These are phyloP conservation scores for Ochlodes sylvanus DNA, from an alignment of 2,888 invertebrate species.

Conservation along the genomic window DNA sequence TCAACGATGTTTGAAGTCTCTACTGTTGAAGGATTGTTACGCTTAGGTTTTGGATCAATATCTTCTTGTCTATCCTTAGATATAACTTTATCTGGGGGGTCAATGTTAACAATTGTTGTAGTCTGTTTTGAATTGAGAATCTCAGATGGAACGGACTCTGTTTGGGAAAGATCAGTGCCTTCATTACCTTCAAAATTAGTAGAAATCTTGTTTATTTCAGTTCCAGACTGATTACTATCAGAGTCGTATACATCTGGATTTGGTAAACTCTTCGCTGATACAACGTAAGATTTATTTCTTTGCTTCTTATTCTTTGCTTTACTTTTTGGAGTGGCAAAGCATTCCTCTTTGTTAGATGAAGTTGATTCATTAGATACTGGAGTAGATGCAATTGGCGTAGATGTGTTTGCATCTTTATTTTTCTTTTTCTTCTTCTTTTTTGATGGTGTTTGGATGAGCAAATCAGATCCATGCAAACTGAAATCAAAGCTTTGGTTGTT, in stretches of 20 bases:
- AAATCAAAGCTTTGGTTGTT: slow-evolving; percentile 78
- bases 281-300: slow-evolving; percentile 69
- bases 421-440: slow-evolving; percentile 77
- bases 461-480: slow-evolving; percentile 77
- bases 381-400: slow-evolving; percentile 57
- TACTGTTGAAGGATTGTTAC: slow-evolving; percentile 43
- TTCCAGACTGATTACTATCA: slow-evolving; percentile 79
- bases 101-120: background rate
- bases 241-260: slow-evolving; percentile 84
- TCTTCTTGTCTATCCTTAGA: slow-evolving; percentile 39
- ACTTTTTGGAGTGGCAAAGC: slow-evolving; percentile 79
- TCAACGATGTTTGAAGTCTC: slow-evolving; percentile 58
- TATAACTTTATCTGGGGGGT: slow-evolving; percentile 2
- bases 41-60: slow-evolving; percentile 42
- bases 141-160: slow-evolving; percentile 79
- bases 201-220: slow-evolving; percentile 56
- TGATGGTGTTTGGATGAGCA: slow-evolving; percentile 66
- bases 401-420: slow-evolving; percentile 63
- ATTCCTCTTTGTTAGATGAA: slow-evolving; percentile 56
- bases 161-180: slow-evolving; percentile 83
- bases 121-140: slow-evolving; percentile 36
- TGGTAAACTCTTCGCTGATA: slow-evolving; percentile 67
- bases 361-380: slow-evolving; percentile 46
- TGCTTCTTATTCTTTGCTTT: slow-evolving; percentile 76
- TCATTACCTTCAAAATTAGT: slow-evolving; percentile 65